phyloP scores from a whole-genome alignment of 2,113 vertebrate genomes.

The Girardinichthys multiradiatus region DNA sequence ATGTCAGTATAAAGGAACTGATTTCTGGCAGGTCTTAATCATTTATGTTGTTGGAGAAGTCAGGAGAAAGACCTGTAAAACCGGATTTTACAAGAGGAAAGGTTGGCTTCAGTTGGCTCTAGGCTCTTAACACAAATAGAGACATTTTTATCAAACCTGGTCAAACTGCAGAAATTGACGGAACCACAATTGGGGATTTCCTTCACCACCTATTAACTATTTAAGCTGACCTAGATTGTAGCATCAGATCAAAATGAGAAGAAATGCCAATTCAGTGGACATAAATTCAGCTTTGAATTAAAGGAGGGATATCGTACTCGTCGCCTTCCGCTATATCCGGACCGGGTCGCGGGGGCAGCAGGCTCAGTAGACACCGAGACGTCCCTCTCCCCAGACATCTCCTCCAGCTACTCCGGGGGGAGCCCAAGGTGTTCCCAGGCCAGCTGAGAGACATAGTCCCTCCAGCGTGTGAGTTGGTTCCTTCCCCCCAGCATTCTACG shows the following conservation, averaged over 20 bases:
- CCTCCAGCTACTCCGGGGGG: too few species aligned
- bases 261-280: neutral
- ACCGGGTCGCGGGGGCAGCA: too few species aligned
- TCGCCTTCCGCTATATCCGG: too few species aligned
- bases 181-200: too few species aligned
- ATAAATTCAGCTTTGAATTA: neutral
- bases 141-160: neutral
- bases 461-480: too few species aligned
- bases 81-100: constrained; percentile 44
- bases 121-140: constrained; percentile 1
- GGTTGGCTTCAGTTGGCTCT: constrained; percentile 27
- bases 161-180: neutral
- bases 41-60: constrained; percentile 12
- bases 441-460: too few species aligned
- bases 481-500: too few species aligned
- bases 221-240: neutral
- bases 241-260: neutral
- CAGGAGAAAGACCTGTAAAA: constrained; percentile 36
- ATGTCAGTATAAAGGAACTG: neutral
- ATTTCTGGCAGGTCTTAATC: constrained; percentile 10
- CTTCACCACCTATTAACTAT: neutral
- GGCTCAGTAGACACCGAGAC: too few species aligned
- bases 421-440: too few species aligned
- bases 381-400: too few species aligned
- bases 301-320: too few species aligned